Conservation (phyloP, 2,797 vertebrate species). For the Scolopax rusticola region DNA sequence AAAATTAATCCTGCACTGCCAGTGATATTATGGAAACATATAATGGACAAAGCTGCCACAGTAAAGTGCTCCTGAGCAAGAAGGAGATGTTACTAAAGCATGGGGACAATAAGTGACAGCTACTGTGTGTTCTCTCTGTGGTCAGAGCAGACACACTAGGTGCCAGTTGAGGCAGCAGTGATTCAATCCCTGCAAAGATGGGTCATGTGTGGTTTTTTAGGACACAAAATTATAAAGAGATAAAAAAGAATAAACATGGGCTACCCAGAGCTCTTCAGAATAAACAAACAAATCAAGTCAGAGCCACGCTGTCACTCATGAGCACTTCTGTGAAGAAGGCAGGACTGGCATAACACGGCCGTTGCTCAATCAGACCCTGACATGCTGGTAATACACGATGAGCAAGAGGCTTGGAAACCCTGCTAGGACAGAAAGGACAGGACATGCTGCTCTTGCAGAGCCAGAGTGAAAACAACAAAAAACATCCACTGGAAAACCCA, state of each 20-base stretch:
- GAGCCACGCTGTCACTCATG: not conserved
- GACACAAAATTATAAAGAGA: not conserved
- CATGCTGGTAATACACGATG: not conserved
- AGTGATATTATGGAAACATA: not conserved
- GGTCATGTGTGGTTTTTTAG: not conserved
- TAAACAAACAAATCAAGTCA: not conserved
- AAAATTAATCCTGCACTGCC: not conserved
- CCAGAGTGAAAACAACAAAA: not conserved
- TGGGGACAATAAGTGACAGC: not conserved
- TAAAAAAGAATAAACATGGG: not conserved
- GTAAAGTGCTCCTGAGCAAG: not conserved
- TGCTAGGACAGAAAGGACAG: not conserved
- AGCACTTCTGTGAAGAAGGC: not conserved
- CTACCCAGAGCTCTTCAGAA: not conserved
- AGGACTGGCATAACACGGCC: not conserved
- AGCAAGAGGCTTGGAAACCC: not conserved
- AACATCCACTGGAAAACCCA: not conserved
- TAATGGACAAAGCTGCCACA: not conserved
- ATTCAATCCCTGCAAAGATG: slow-evolving; percentile 36
- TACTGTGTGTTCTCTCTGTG: not conserved
- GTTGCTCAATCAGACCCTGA: not conserved
- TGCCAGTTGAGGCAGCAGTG: not conserved
- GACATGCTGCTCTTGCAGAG: not conserved
- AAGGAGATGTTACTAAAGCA: not conserved
- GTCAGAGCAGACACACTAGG: not conserved